These are phyloP conservation scores for Hyperoplus immaculatus DNA, from an alignment of 2,797 vertebrate genomes.

Conservation along the genomic window DNA sequence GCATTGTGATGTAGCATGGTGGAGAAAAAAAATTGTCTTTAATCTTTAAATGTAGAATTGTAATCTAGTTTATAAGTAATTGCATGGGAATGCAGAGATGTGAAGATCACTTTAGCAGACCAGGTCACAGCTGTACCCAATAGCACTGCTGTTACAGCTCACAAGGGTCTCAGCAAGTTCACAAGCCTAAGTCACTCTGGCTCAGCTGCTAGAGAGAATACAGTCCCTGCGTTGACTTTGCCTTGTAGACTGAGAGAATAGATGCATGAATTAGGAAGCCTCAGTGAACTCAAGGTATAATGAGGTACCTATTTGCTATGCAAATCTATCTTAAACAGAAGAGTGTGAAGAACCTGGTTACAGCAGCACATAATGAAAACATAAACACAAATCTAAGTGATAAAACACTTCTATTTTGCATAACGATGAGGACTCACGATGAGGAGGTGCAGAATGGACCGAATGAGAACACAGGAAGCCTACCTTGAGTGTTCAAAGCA, in stretches of 20 bases:
- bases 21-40: slow-evolving; percentile 3
- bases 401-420: slow-evolving; percentile 6
- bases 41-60: slow-evolving; percentile 9
- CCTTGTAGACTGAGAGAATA: slow-evolving; percentile 18
- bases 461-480: slow-evolving; percentile 58
- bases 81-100: slow-evolving; percentile 18
- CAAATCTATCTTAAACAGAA: slow-evolving; percentile 18
- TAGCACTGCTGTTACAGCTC: slow-evolving; percentile 18
- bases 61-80: slow-evolving; percentile 16
- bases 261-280: slow-evolving; percentile 26
- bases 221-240: slow-evolving; percentile 8
- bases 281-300: slow-evolving; percentile 1
- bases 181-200: slow-evolving; percentile 25
- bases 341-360: neutral
- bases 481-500: slow-evolving; percentile 78
- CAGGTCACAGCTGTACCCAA: slow-evolving; percentile 55
- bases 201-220: slow-evolving; percentile 24
- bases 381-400: slow-evolving; percentile 16
- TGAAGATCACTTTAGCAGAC: slow-evolving; percentile 33
- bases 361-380: neutral
- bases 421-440: slow-evolving; percentile 6
- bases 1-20: slow-evolving; percentile 19
- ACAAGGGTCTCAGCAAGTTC: slow-evolving; percentile 44
- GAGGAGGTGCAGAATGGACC: neutral
- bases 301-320: slow-evolving; percentile 15